Base-by-base conservation (phyloP, 2,113 vertebrate species). In the Heptranchias perlo region DNA sequence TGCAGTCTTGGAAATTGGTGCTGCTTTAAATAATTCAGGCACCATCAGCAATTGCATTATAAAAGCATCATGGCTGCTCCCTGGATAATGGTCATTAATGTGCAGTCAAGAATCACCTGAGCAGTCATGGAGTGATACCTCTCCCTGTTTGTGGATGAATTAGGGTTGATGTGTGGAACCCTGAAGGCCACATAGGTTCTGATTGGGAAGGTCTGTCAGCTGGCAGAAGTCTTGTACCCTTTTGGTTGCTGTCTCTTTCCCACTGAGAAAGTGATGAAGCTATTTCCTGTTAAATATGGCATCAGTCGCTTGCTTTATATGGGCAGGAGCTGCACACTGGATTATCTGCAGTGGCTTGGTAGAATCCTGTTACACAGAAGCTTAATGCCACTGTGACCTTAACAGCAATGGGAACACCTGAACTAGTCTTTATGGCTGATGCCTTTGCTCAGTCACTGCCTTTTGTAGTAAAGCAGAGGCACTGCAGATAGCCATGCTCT, bases 1-100 rank as follows among this genome's bases (percentile, higher is more conserved):
- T 82, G 78, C 21, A 1, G 39, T 82, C 44, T 82, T 82, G 78
- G 87, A 61, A 92, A 35, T 58, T 61, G 54, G 35, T 54, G 87
- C 61, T 92, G 31, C 4, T 82, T 61, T 92, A 92, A 92, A 92
- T 92, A 92, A 92, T 92, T 61, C 54, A 92, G 87, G 31, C 11
- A 35, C 31, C 52, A n/a, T 92, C 54, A 92, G 87, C 4, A n/a
- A 31, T 13, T n/a, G 52, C 14, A 58, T 92, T 92, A n/a, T 92
- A 92, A 92, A 92, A 92, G 39, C 78, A 92, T 61, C 87, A 35
- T 61, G 13, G 14, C 28, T 61, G 28, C 28, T 61, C 54, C 52
- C 54, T 91, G 87, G 87, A n/a, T n/a, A 14, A n/a, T n/a, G 31
- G 31, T n/a, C 35, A 58, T 28, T 61, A 92, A n/a, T 58, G 28